A percentile compares a stretch with the other conserved stretches of the same genome.
These are phyloP conservation scores for Steatornis caripensis DNA, from an alignment of 2,113 vertebrate genomes.

Conservation along the genomic window DNA sequence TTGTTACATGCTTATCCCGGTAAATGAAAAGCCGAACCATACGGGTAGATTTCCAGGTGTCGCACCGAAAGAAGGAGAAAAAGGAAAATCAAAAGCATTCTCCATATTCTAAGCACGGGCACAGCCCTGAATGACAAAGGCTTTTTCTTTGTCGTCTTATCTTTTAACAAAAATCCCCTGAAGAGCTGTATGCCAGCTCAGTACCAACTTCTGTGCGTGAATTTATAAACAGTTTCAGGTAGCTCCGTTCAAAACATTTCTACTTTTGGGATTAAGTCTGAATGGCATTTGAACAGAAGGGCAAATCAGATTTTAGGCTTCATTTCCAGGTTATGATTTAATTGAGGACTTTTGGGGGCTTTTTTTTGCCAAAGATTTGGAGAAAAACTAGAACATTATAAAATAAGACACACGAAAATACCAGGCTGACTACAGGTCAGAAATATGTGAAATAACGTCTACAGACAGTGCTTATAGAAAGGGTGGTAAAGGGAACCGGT, in stretches of 20 bases:
- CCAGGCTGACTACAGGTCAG: neutral
- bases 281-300: neutral
- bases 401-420: neutral
- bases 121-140: neutral
- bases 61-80: neutral
- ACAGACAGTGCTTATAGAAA: neutral
- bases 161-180: neutral
- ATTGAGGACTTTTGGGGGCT: neutral
- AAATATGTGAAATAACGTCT: neutral
- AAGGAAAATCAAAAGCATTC: neutral
- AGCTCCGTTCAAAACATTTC: neutral
- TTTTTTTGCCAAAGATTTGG: neutral
- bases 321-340: neutral
- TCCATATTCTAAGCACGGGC: neutral
- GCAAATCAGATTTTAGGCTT: neutral
- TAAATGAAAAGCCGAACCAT: neutral
- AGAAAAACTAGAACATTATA: neutral
- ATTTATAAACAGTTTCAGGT: slow-evolving; percentile 1
- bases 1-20: neutral
- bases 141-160: neutral
- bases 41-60: neutral
- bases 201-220: neutral
- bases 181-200: neutral
- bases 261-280: neutral
- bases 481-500: neutral